Evolutionary conservation across 2,113 vertebrate species (phyloP).

Genomic region (Lepisosteus oculatus): DNA sequence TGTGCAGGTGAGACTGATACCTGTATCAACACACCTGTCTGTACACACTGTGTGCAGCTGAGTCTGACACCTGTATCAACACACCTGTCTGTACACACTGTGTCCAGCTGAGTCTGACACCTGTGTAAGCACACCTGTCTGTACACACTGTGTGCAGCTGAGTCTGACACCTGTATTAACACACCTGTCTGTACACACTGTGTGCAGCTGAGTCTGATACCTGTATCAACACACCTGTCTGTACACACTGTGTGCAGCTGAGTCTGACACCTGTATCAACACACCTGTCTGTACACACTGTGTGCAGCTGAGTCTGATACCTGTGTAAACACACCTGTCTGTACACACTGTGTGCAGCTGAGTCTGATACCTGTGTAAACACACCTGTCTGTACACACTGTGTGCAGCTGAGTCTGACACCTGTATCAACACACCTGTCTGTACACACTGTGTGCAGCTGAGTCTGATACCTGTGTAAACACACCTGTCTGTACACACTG

Average conservation of each 20-base stretch:
- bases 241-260: too few relatives aligned
- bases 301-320: background rate
- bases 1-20: constrained; percentile 75
- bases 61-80: background rate
- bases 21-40: background rate
- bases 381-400: too few relatives aligned
- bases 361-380: too few relatives aligned
- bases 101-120: background rate
- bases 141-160: too few relatives aligned
- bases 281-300: background rate
- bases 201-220: too few relatives aligned
- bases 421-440: background rate
- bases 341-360: background rate
- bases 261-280: constrained; percentile 22
- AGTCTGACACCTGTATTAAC: background rate
- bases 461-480: too few relatives aligned
- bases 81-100: background rate
- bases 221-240: too few relatives aligned
- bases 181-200: too few relatives aligned
- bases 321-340: background rate
- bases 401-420: background rate
- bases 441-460: too few relatives aligned
- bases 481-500: too few relatives aligned
- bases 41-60: background rate
- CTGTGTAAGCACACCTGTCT: too few relatives aligned